Evolutionary conservation across 2,113 vertebrate genomes (phyloP), one percentile per base, ranked within the genome.

Genomic region (Amazona guildingii): DNA sequence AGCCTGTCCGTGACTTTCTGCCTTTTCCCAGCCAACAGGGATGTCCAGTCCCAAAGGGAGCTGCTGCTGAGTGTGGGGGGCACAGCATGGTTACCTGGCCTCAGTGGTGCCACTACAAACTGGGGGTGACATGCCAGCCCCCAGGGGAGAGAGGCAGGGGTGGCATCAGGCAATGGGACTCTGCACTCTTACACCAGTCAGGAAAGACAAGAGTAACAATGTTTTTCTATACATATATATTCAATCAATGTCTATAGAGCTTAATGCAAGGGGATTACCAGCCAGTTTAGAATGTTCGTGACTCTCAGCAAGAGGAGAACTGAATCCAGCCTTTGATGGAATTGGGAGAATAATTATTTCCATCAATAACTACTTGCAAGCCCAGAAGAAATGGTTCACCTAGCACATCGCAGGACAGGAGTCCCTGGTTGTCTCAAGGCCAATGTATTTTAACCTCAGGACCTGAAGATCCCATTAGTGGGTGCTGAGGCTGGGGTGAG

Each of bases 291-390:
- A 84, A 91, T 1, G 11, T 85, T 89, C 80, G 70, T 67, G 88
- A 82, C 81, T 97, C 92, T 74, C 80, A 43, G 70, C 74, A 75
- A 81, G 92, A 94, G 59, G 52, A 88, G 70, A 92, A 55, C 74
- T 96, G 95, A 96, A 94, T 35, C 93, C 93, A 96, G 77, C 55
- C 94, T 96, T 94, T 96, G 96, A 96, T 96, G 88, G 92, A 89
- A 97, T 97, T 85, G 95, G 92, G 92, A 97, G 55, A 96, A 96
- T 95, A 96, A 96, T 97, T 96, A 97, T 97, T 95, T 92, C 86
- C 88, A 97, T 97, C 95, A 95, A 96, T 97, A 96, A 93, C 84
- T 88, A 80, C 88, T 87, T 88, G 61, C 70, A 86, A 89, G 59
- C 86, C 63, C 90, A 93, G 83, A 89, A 92, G 92, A 91, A 93